These are phyloP conservation scores for Hoplias malabaricus DNA, from an alignment of 2,113 vertebrate genomes.

Conservation along the genomic window DNA sequence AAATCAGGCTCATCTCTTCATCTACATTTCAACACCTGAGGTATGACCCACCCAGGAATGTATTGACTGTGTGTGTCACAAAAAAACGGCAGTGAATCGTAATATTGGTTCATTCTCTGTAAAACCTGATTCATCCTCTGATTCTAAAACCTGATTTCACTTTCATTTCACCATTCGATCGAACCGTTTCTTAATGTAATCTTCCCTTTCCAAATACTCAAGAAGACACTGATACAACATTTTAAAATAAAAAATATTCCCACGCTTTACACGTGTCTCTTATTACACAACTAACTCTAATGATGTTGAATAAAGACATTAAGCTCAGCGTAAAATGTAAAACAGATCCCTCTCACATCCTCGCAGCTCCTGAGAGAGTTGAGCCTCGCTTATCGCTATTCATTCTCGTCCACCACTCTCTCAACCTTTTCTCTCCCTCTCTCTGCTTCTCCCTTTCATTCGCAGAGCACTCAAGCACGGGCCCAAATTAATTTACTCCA, in stretches of 20 bases:
- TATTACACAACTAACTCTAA: too few relatives aligned
- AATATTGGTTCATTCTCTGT: neutral
- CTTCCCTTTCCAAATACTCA: too few relatives aligned
- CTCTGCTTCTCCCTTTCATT: constrained; percentile 37
- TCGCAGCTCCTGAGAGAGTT: constrained; percentile 54
- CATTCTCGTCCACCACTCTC: constrained; percentile 46
- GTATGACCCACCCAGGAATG: neutral
- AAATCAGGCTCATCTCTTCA: neutral
- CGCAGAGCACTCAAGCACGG: constrained; percentile 48
- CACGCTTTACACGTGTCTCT: too few relatives aligned
- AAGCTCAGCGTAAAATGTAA: neutral
- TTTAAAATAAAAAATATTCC: too few relatives aligned
- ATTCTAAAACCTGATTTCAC: neutral
- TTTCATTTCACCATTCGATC: too few relatives aligned
- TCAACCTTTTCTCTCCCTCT: neutral
- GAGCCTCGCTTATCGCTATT: constrained; percentile 60
- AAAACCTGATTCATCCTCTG: neutral
- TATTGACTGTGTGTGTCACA: too few relatives aligned
- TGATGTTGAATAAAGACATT: neutral
- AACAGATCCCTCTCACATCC: constrained; percentile 30
- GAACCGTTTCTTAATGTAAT: too few relatives aligned
- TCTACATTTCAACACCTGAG: constrained; percentile 26
- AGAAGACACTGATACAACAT: too few relatives aligned
- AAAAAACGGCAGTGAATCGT: neutral
- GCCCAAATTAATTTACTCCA: constrained; percentile 72